Percentiles rank a stretch among this genome's conserved stretches.
These are phyloP conservation scores for Aporrectodea caliginosa DNA, from an alignment of 1,140 invertebrate species.

Conservation along the genomic window DNA sequence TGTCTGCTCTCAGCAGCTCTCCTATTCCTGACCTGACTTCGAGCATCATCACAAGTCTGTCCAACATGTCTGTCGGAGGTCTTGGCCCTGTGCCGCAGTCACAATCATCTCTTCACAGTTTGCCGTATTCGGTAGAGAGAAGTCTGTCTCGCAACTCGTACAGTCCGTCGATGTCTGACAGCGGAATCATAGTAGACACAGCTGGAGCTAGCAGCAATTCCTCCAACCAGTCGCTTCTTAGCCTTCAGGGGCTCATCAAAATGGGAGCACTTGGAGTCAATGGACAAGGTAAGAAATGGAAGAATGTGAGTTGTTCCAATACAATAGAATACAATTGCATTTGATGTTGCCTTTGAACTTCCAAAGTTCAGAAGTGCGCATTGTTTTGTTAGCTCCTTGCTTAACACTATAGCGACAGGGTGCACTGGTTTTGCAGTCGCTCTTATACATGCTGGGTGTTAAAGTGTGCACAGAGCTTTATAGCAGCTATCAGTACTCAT, in stretches of 20 bases:
- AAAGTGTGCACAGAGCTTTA: too few species aligned
- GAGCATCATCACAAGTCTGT: not conserved
- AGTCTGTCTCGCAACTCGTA: slow-evolving; percentile 32
- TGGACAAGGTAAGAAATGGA: slow-evolving; percentile 39
- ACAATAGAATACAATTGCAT: too few species aligned
- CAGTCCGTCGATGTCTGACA: slow-evolving; percentile 54
- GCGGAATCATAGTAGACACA: slow-evolving; percentile 54
- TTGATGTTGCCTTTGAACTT: too few species aligned
- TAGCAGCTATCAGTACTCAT: too few species aligned
- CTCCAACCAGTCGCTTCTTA: slow-evolving; percentile 72
- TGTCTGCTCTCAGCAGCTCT: not conserved
- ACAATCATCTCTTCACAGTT: not conserved
- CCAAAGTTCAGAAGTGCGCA: too few species aligned
- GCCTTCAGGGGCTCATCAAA: slow-evolving; percentile 81
- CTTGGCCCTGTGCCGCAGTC: not conserved
- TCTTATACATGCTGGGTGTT: too few species aligned
- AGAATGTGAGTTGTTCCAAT: too few species aligned
- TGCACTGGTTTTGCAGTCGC: too few species aligned
- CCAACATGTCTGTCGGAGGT: not conserved
- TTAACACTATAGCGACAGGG: too few species aligned
- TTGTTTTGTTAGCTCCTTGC: too few species aligned
- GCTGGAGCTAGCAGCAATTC: slow-evolving; percentile 62
- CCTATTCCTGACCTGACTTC: not conserved
- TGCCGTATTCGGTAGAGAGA: slow-evolving; percentile 16
- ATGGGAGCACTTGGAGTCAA: slow-evolving; percentile 60